Evolutionary conservation across 2,888 invertebrate genomes (phyloP).

Genomic region (Leptothorax acervorum): DNA sequence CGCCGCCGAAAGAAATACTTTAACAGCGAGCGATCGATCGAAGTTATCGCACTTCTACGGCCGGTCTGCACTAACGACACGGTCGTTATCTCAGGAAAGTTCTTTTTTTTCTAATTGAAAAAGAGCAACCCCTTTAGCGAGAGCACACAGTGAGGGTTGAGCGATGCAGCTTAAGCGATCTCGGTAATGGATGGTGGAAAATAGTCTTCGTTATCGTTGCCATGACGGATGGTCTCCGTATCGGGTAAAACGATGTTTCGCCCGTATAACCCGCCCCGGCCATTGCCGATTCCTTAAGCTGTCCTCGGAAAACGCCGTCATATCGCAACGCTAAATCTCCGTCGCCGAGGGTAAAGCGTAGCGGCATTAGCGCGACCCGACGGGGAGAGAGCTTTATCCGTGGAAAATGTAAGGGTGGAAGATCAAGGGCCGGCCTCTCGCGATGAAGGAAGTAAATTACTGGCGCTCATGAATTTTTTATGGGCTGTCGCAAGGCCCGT

Average conservation of each 20-base stretch:
- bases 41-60: slow-evolving; percentile 50
- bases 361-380: slow-evolving; percentile 17
- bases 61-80: slow-evolving; percentile 45
- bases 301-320: slow-evolving; percentile 51
- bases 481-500: slow-evolving; percentile 41
- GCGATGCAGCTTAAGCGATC: slow-evolving; percentile 44
- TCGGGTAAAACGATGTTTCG: slow-evolving; percentile 55
- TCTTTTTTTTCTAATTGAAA: slow-evolving; percentile 46
- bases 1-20: slow-evolving; percentile 54
- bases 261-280: slow-evolving; percentile 35
- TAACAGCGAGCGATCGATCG: slow-evolving; percentile 50
- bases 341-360: slow-evolving; percentile 40
- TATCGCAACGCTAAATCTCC: slow-evolving; percentile 54
- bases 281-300: slow-evolving; percentile 53
- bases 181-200: slow-evolving; percentile 54
- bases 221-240: slow-evolving; percentile 49
- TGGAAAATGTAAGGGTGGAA: slow-evolving; percentile 40
- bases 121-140: slow-evolving; percentile 42
- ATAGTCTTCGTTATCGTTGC: slow-evolving; percentile 56
- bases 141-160: slow-evolving; percentile 23
- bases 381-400: neutral
- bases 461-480: slow-evolving; percentile 52
- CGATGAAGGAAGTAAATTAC: slow-evolving; percentile 55
- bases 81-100: slow-evolving; percentile 45
- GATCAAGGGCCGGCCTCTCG: slow-evolving; percentile 41